phyloP scores from a whole-genome alignment of 2,113 vertebrate genomes.

The Crocuta crocuta region DNA sequence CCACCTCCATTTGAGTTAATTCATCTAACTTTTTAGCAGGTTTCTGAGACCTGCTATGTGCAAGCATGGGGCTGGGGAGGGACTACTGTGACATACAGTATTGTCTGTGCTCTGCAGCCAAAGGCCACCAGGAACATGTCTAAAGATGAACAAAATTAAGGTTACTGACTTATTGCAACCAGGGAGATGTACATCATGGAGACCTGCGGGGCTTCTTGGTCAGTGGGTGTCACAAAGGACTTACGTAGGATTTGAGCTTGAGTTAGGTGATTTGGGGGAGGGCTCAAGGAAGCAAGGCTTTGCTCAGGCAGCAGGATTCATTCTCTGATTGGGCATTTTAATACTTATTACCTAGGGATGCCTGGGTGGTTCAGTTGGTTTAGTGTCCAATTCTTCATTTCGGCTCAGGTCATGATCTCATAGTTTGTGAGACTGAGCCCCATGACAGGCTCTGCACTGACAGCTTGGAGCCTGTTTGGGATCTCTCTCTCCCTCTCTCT shows the following conservation, averaged over 20 bases:
- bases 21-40: background rate
- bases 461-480: too few relatives aligned
- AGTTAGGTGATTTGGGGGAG: background rate
- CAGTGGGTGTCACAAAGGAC: too few relatives aligned
- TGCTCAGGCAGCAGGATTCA: background rate
- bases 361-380: too few relatives aligned
- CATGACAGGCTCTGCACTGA: too few relatives aligned
- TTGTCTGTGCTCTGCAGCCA: background rate
- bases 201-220: too few relatives aligned
- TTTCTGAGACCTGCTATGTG: background rate
- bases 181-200: background rate
- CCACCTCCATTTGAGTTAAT: background rate
- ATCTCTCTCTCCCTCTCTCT: too few relatives aligned
- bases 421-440: too few relatives aligned
- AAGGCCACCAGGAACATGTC: background rate
- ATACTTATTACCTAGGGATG: background rate
- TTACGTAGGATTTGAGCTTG: background rate
- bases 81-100: background rate
- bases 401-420: too few relatives aligned
- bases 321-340: background rate
- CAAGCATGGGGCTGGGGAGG: too few relatives aligned
- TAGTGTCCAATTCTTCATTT: too few relatives aligned
- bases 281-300: background rate
- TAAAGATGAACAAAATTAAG: background rate
- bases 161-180: background rate